Conservation (phyloP, 1,140 invertebrate species). For the Aleiodes sp. region DNA sequence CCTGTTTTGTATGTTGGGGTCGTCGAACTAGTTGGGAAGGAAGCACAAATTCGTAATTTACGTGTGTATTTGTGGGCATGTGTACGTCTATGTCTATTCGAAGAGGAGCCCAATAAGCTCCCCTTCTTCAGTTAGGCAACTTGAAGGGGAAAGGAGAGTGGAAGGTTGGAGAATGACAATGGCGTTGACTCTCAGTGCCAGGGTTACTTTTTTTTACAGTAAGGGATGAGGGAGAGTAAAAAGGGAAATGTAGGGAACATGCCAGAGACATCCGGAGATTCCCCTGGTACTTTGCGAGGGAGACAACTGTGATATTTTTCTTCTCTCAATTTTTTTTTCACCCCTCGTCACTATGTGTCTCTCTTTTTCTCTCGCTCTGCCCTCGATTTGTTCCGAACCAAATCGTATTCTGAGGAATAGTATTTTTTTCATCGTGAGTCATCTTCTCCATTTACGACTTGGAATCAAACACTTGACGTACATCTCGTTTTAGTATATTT, state of each 20-base stretch:
- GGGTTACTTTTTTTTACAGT: neutral
- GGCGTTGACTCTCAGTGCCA: conserved; percentile 5
- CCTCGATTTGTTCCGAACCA: neutral
- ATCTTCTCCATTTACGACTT: conserved; percentile 1
- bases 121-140: conserved; percentile 1
- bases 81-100: neutral
- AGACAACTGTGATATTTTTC: conserved; percentile 14
- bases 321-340: neutral
- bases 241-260: conserved; percentile 14
- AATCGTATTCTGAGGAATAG: neutral
- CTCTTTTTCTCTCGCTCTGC: neutral
- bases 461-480: conserved; percentile 5
- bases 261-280: conserved; percentile 2
- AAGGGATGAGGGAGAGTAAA: neutral
- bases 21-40: conserved; percentile 15
- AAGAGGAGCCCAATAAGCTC: conserved; percentile 17
- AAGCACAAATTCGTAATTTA: neutral
- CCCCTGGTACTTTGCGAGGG: conserved; percentile 7
- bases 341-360: no score
- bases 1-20: neutral
- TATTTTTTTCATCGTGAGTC: neutral
- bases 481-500: neutral
- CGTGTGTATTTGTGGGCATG: no score
- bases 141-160: no score
- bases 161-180: conserved; percentile 13